Evolutionary conservation across 2,888 invertebrate species (phyloP).

Genomic region (Cenopis cana): DNA sequence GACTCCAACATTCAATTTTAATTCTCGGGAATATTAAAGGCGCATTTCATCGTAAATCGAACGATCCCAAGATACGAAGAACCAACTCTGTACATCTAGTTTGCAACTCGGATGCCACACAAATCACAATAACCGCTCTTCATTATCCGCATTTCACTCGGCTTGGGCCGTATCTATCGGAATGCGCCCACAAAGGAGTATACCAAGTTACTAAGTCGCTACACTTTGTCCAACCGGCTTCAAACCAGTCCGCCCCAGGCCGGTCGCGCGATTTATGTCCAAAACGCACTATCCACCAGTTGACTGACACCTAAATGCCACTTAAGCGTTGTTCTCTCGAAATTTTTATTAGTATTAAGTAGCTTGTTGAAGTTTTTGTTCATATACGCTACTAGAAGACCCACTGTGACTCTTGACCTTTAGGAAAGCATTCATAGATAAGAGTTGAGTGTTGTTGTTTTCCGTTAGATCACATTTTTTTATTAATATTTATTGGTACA

Average conservation of each 20-base stretch:
- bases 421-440: constrained; percentile 25
- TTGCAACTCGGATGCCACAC: constrained; percentile 70
- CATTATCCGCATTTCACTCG: constrained; percentile 80
- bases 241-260: constrained; percentile 64
- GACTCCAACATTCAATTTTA: constrained; percentile 19
- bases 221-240: constrained; percentile 79
- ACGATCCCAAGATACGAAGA: constrained; percentile 50
- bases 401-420: constrained; percentile 60
- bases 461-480: constrained; percentile 16
- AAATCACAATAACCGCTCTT: constrained; percentile 82
- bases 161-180: constrained; percentile 76
- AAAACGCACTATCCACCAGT: constrained; percentile 75
- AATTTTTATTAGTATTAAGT: constrained; percentile 79
- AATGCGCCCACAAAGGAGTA: constrained; percentile 81
- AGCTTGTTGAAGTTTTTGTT: constrained; percentile 69
- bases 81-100: constrained; percentile 60
- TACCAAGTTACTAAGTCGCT: constrained; percentile 75
- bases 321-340: constrained; percentile 78
- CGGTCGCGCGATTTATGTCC: constrained; percentile 52
- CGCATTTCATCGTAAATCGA: constrained; percentile 54
- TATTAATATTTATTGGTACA: constrained; percentile 44
- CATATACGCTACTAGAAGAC: constrained; percentile 52
- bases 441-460: constrained; percentile 23
- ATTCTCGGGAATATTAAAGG: constrained; percentile 14
- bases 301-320: constrained; percentile 84